These are phyloP conservation scores for Carlito syrichta DNA, from an alignment of 2,113 vertebrate species.

Conservation along the genomic window DNA sequence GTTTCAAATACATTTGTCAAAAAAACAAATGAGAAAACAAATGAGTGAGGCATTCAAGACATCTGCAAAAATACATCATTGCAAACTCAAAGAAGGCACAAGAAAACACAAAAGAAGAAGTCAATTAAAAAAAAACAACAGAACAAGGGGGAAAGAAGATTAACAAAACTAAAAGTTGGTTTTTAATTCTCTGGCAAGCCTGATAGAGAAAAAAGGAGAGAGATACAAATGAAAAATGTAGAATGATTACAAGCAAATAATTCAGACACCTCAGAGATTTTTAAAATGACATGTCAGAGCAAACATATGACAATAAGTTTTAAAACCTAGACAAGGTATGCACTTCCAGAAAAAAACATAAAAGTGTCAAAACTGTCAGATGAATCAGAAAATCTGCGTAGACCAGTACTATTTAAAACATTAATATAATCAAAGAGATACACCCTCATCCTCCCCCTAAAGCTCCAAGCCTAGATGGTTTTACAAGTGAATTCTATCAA, in stretches of 20 bases:
- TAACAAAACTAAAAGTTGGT: background rate
- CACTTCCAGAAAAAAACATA: constrained; percentile 13
- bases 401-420: background rate
- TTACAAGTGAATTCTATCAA: background rate
- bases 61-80: background rate
- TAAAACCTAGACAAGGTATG: constrained; percentile 17
- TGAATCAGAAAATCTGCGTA: background rate
- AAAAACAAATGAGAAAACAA: constrained; percentile 7
- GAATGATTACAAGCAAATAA: constrained; percentile 21
- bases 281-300: constrained; percentile 26
- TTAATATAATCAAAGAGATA: constrained; percentile 9
- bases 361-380: constrained; percentile 13
- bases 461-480: background rate
- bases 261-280: background rate
- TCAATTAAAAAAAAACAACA: background rate
- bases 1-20: background rate
- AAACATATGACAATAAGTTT: background rate
- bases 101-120: background rate
- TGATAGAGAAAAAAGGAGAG: background rate
- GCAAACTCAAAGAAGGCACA: background rate
- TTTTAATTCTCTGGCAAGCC: constrained; percentile 6
- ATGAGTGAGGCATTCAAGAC: background rate
- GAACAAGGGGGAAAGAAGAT: background rate
- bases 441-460: background rate
- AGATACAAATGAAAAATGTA: background rate